A percentile compares a stretch with the other conserved stretches of the same genome.
These are phyloP conservation scores for Watsonalla cultraria DNA, from an alignment of 2,888 invertebrate species.

Conservation along the genomic window DNA sequence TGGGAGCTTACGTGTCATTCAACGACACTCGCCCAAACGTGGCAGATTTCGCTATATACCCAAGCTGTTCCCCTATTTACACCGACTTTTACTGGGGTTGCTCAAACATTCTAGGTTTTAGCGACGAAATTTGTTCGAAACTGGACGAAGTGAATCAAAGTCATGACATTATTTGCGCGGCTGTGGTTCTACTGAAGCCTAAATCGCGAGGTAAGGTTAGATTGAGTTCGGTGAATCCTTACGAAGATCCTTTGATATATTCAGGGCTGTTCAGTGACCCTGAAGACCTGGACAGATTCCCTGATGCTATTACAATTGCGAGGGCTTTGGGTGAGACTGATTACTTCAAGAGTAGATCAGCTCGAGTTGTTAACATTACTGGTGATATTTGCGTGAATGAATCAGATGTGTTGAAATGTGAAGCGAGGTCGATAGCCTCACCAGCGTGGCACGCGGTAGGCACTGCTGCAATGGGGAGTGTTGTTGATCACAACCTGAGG, in stretches of 20 bases:
- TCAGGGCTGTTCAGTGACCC: constrained; percentile 48
- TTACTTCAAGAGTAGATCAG: constrained; percentile 42
- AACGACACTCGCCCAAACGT: constrained; percentile 24
- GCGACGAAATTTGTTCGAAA: constrained; percentile 35
- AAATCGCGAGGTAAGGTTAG: constrained; percentile 51
- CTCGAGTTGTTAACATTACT: constrained; percentile 38
- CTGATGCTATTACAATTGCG: constrained; percentile 39
- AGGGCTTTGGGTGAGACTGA: constrained; percentile 38
- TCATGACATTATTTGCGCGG: constrained; percentile 44
- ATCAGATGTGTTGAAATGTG: constrained; percentile 65
- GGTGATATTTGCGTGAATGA: constrained; percentile 37
- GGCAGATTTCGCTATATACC: constrained; percentile 60
- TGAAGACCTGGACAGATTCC: constrained; percentile 42
- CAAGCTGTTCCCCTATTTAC: constrained; percentile 38
- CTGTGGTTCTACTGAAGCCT: constrained; percentile 55
- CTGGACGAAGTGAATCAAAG: constrained; percentile 32
- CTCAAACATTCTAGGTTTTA: constrained; percentile 33
- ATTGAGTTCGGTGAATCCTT: constrained; percentile 36
- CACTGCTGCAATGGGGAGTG: constrained; percentile 54
- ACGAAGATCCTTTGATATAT: constrained; percentile 46
- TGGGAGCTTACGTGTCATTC: constrained; percentile 47
- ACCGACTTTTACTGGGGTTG: constrained; percentile 36
- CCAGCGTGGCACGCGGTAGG: constrained; percentile 67
- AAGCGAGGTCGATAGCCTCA: constrained; percentile 40
- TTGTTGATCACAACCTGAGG: constrained; percentile 41